phyloP scores from a whole-genome alignment of 1,140 invertebrate species.

The Temnothorax curvispinosus region DNA sequence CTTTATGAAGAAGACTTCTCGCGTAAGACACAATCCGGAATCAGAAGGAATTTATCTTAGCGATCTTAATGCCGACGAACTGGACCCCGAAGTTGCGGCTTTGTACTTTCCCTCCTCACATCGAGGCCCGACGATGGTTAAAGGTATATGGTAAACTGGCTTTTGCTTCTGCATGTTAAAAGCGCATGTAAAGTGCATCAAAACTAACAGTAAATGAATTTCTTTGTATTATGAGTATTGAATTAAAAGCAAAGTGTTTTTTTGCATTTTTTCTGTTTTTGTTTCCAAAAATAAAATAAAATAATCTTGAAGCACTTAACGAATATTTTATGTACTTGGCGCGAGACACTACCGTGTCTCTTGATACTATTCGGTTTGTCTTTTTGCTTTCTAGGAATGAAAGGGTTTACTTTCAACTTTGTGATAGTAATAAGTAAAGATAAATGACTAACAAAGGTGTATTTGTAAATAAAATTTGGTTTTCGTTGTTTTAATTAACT shows the following conservation, averaged over 20 bases:
- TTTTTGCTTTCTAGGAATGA: not conserved
- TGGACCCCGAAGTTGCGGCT: slow-evolving; percentile 96
- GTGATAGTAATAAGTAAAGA: not conserved
- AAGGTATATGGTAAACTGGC: slow-evolving; percentile 76
- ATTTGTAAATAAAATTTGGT: slow-evolving; percentile 21
- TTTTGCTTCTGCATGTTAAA: slow-evolving; percentile 39
- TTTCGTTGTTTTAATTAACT: slow-evolving; percentile 9
- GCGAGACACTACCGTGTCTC: too few species aligned
- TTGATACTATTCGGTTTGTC: not conserved
- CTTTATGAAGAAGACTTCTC: slow-evolving; percentile 94
- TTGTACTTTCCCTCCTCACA: slow-evolving; percentile 92
- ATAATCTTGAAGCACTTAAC: not conserved
- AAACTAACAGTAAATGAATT: slow-evolving; percentile 38
- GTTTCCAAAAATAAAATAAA: not conserved
- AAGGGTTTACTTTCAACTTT: not conserved
- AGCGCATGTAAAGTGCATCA: not conserved
- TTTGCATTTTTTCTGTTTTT: not conserved
- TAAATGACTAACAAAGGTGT: slow-evolving; percentile 26
- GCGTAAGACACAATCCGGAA: slow-evolving; percentile 89
- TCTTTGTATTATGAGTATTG: not conserved
- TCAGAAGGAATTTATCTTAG: slow-evolving; percentile 96
- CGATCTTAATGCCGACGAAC: slow-evolving; percentile 94
- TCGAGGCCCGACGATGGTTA: slow-evolving; percentile 77
- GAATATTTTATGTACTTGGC: not conserved
- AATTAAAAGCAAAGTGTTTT: not conserved